phyloP scores from a whole-genome alignment of 2,113 vertebrate genomes.

The Pampusana beccarii region DNA sequence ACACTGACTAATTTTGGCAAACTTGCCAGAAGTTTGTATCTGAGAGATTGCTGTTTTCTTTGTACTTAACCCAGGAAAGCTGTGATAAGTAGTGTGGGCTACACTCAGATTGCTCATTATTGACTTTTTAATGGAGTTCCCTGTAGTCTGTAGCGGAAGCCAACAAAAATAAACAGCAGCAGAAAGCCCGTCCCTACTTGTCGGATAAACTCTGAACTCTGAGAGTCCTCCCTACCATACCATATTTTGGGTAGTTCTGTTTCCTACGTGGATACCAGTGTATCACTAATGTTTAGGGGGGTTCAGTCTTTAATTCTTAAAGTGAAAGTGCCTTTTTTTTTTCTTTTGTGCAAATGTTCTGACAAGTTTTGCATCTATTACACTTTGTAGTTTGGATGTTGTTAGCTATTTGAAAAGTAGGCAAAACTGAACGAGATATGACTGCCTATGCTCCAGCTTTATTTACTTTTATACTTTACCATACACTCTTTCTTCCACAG shows the following conservation, averaged over 20 bases:
- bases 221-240: neutral
- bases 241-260: neutral
- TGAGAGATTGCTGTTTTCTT: conserved; percentile 17
- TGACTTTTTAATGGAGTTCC: conserved; percentile 60
- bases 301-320: neutral
- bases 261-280: neutral
- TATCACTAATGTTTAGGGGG: neutral
- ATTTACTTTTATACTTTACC: conserved; percentile 16
- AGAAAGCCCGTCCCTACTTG: conserved; percentile 12
- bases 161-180: conserved; percentile 46
- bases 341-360: neutral
- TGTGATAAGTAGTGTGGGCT: conserved; percentile 35
- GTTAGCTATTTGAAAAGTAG: neutral
- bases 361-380: neutral
- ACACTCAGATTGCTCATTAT: conserved; percentile 25
- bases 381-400: neutral
- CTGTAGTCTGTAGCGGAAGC: conserved; percentile 22
- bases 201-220: conserved; percentile 6
- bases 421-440: neutral
- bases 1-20: neutral
- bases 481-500: conserved; percentile 72
- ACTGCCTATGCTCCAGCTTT: neutral
- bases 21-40: neutral
- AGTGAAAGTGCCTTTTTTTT: neutral
- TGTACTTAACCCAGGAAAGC: conserved; percentile 20